A percentile compares a stretch with the other conserved stretches of the same genome.
Conservation (phyloP, 2,797 vertebrate genomes). For the Sebastes iracundus region DNA sequence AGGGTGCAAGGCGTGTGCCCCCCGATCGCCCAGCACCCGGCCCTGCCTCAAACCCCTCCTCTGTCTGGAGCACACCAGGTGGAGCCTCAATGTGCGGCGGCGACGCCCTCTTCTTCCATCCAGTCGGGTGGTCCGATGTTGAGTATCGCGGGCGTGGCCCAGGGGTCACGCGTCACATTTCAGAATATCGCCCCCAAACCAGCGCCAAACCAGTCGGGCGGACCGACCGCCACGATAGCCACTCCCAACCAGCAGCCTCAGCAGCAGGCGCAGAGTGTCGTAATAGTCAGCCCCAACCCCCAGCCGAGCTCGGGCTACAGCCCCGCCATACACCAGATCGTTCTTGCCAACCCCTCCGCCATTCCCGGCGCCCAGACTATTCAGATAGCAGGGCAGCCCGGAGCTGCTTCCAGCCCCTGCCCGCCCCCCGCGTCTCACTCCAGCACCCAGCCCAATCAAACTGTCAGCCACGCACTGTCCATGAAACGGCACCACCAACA, state of each 20-base stretch:
- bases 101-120: constrained; percentile 85
- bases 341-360: constrained; percentile 92
- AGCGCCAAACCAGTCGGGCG: constrained; percentile 85
- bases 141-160: constrained; percentile 88
- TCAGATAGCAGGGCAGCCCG: constrained; percentile 91
- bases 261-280: constrained; percentile 89
- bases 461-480: constrained; percentile 94
- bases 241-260: constrained; percentile 75
- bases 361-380: constrained; percentile 89
- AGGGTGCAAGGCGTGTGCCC: constrained; percentile 92
- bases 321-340: constrained; percentile 98
- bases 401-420: constrained; percentile 85
- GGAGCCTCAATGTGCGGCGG: constrained; percentile 83
- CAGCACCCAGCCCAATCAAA: constrained; percentile 89
- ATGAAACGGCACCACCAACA: constrained; percentile 90
- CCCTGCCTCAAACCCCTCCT: constrained; percentile 83
- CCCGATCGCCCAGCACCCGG: constrained; percentile 81
- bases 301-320: constrained; percentile 91
- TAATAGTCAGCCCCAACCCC: constrained; percentile 92
- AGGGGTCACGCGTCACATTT: constrained; percentile 91
- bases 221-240: constrained; percentile 77
- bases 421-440: constrained; percentile 83
- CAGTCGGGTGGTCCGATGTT: constrained; percentile 89
- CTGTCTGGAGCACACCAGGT: constrained; percentile 79
- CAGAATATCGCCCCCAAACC: constrained; percentile 99